Evolutionary conservation across 2,113 vertebrate species (phyloP), one percentile per base, ranked within the genome.

Genomic region (Tragelaphus imberbis): DNA sequence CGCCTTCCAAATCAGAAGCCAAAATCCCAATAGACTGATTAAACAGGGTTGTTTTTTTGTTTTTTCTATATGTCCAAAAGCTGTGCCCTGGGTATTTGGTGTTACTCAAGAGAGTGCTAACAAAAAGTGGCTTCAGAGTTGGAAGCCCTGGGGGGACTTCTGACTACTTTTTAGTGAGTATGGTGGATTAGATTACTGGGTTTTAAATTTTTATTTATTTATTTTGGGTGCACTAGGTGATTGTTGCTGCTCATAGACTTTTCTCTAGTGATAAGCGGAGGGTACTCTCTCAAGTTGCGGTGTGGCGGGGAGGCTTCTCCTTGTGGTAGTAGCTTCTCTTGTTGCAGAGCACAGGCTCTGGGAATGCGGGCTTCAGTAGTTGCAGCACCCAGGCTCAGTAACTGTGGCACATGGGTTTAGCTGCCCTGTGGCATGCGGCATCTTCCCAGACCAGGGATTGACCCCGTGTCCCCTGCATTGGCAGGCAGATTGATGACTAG

Each of bases 1-100:
- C 0, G 0, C 16, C 27, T 33, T 51, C n/a, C 19, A 28, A 44
- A 25, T 79, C 79, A 49, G 89, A 16, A 30, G n/a, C 7, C 25
- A 80, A 59, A 33, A 4, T 0, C 27, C 0, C 63, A 14, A 9
- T 0, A 59, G 59, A 27, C 36, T n/a, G 25, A 71, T 71, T 71
- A 71, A 30, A 23, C 2, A 80, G 30, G 13, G 4, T 36, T 84
- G 23, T 30, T 33, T 80, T 33, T 28, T 40, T 33, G 10, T 33
- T n/a, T 11, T 4, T 9, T 1, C 21, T 44, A 0, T 12, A 5
- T 14, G 88, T 36, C 59, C 56, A 12, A 65, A 68, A 53, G n/a
- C 19, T 87, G 53, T 96, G 16, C 56, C 27, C 25, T 65, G 27
- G 15, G 25, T 77, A 11, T 33, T 53, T 71, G 21, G 10, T 27